Base-by-base conservation (phyloP, 1,140 invertebrate genomes). In the Oncopodura yosiiana region DNA sequence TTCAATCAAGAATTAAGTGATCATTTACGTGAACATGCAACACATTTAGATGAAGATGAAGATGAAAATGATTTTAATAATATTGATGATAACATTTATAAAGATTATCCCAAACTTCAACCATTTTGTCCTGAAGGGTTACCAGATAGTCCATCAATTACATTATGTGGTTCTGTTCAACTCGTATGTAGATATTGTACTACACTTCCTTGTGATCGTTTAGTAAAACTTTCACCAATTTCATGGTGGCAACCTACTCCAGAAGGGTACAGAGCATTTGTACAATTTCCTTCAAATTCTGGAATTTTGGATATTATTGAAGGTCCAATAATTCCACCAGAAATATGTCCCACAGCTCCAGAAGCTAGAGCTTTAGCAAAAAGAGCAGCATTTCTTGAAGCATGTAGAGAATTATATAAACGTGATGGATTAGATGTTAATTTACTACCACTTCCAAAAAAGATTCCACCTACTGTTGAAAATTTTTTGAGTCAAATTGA, bases 121-220 rank as follows among this genome's bases (percentile, higher is more conserved):
- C 38, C 38, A 14, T 42, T 50, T 56, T 49, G 46, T 43, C 48
- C 48, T 6, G 45, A 37, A 12, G 46, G 46, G n/a, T 21, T 12
- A 21, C 18, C 19, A 12, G 24, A 26, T 43, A 43, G 12, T 8
- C 39, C 18, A 42, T 42, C 12, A 42, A 12, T 11, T n/a, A 9
- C 12, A 42, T 19, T 42, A 12, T 30, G 16, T 8, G 9, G 8
- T 27, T 8, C 24, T 41, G 6, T 6, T 41, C 8, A 41, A 41
- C 18, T 8, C 16, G 19, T 23, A 43, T 27, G 18, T 43, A 11
- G 53, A 21, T 60, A 60, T n/a, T 60, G 58, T 24, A 23, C 45
- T 2, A 12, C 34, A 3, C 24, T 60, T 11, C 27, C 34, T 1
- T 48, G 48, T 23, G 58, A 60, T 30, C 18, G 29, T 1, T 36